Base-by-base conservation (phyloP, 2,797 vertebrate genomes). In the Columba guinea region DNA sequence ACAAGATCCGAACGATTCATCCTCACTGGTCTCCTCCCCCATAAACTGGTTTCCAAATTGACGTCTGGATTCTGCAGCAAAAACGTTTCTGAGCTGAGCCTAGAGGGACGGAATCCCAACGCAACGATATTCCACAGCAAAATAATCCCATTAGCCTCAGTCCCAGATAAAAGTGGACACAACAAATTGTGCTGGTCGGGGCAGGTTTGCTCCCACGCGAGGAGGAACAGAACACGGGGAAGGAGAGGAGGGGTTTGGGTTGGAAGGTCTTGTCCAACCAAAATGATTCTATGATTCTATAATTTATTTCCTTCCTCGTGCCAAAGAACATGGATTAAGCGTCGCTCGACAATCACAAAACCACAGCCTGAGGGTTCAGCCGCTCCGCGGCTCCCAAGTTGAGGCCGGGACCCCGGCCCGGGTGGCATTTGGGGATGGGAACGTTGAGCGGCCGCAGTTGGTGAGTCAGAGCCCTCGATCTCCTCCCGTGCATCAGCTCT, bases 1-100 rank as follows among this genome's bases (percentile, higher is more conserved):
- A 89, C 78, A 77, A 93, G 90, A 76, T 70, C 84, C 11, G 0
- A 67, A 84, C 49, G 59, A 78, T 59, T 41, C 70, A 41, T 62
- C 94, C 70, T 70, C 65, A 79, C 92, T 84, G 84, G 67, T 89
- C 76, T 55, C 80, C 64, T 89, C 74, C 74, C 77, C n/a, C 4
- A 49, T 68, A 93, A 94, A 76, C 90, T 94, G 90, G 80, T 81
- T 94, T 88, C 90, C 84, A 87, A 91, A 68, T 30, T 77, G 70
- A 94, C 92, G 88, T 70, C 68, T 5, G 2, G 93, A n/a, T 71
- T 87, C 63, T 41, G 12, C 3, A 0, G 82, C n/a, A 37, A 79
- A 75, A 49, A 21, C 16, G 0, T 48, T 91, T 17, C 82, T 59
- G 46, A 2, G 18, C 59, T 87, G 64, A 65, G 56, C 77, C 49